phyloP scores from a whole-genome alignment of 2,888 invertebrate species.

The Suillia variegata region DNA sequence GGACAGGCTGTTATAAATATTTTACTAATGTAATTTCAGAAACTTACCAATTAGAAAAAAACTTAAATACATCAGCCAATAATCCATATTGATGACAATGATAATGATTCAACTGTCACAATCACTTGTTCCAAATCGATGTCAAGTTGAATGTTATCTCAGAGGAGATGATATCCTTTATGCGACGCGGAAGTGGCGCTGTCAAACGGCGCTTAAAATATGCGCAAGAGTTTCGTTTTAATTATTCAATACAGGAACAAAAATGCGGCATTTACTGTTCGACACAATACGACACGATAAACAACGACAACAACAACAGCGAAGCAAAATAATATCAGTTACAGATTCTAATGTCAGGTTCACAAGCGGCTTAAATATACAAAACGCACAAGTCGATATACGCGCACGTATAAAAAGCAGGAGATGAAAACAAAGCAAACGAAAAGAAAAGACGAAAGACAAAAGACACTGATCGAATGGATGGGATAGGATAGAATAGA shows the following conservation, averaged over 20 bases:
- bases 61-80: conserved; percentile 37
- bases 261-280: background rate
- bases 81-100: conserved; percentile 38
- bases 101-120: background rate
- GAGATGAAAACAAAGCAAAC: too few relatives aligned
- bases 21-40: too few relatives aligned
- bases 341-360: background rate
- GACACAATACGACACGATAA: too few relatives aligned
- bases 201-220: background rate
- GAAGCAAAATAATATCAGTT: conserved; percentile 1
- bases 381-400: too few relatives aligned
- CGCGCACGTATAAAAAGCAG: too few relatives aligned
- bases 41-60: conserved; percentile 44
- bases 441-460: too few relatives aligned
- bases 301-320: background rate
- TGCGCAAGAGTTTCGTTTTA: background rate
- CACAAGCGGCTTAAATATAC: too few relatives aligned
- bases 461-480: too few relatives aligned
- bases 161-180: background rate
- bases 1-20: too few relatives aligned
- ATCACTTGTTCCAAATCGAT: background rate
- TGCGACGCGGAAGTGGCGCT: background rate
- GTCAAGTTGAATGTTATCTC: background rate
- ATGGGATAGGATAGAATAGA: too few relatives aligned
- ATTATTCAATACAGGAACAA: conserved; percentile 1